Evolutionary conservation across 2,888 invertebrate genomes (phyloP).

Genomic region (Corythucha ciliata): DNA sequence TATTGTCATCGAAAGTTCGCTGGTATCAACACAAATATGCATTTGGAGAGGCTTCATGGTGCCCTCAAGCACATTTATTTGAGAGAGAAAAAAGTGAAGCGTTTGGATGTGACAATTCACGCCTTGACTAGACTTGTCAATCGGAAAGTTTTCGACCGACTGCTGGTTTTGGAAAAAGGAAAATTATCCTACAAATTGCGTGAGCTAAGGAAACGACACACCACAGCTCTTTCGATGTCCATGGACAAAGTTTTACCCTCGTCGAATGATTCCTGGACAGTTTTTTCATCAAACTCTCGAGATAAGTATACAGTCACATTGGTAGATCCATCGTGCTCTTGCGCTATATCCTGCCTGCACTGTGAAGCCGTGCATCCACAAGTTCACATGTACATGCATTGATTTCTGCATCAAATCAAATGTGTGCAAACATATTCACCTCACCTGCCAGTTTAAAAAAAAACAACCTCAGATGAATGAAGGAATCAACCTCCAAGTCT

Average conservation of each 20-base stretch:
- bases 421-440: slow-evolving; percentile 9
- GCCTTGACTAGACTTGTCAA: slow-evolving; percentile 5
- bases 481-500: neutral
- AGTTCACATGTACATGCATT: slow-evolving; percentile 9
- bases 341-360: neutral
- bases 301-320: neutral
- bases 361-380: slow-evolving; percentile 7
- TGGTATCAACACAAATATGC: slow-evolving; percentile 34
- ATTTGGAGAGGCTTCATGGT: slow-evolving; percentile 33
- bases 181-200: neutral
- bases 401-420: slow-evolving; percentile 11
- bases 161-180: slow-evolving; percentile 7
- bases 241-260: neutral
- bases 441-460: neutral
- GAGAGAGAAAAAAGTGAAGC: slow-evolving; percentile 28
- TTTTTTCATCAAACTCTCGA: slow-evolving; percentile 7
- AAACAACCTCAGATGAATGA: neutral
- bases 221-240: neutral
- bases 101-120: slow-evolving; percentile 16
- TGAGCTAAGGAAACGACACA: slow-evolving; percentile 2
- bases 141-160: slow-evolving; percentile 6
- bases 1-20: slow-evolving; percentile 29
- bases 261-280: neutral
- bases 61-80: slow-evolving; percentile 29
- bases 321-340: slow-evolving; percentile 1